Evolutionary conservation across 2,888 invertebrate genomes (phyloP), one percentile per base, ranked within the genome.

Genomic region (Polyommatus icarus): DNA sequence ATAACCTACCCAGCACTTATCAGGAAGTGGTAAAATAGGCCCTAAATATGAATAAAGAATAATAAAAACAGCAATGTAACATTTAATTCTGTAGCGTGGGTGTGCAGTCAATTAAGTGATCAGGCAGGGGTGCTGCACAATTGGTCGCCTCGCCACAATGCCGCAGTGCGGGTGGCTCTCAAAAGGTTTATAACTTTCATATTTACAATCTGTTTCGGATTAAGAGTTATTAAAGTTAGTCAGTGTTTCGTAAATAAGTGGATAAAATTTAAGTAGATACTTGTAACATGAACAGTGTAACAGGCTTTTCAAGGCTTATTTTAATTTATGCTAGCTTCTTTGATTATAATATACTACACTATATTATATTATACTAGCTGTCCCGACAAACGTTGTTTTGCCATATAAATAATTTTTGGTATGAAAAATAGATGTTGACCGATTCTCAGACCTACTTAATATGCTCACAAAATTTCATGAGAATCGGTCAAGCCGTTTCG

Each of bases 101-200:
- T 88, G 87, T 84, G 87, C 89, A 92, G 92, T 93, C 93, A 93
- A 93, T 93, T 93, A 93, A 91, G 92, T 90, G 91, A 91, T 93
- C 92, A 92, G 89, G 87, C 92, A 92, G 92, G 92, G 92, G 93
- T 91, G 88, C 88, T 86, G 88, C 89, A 90, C 93, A 92, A 93
- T 93, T 91, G 93, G 93, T 88, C 93, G 93, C 93, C 91, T 92
- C 87, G 84, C 85, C 88, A 94, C 91, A 94, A 93, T 86, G 54
- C 76, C 3, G 59, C 67, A 0, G 67, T 8, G 67, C 67, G 67
- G 29, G 29, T 61, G 61, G 10, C 61, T 15, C 1, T 67, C 67
- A 67, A 67, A 67, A 67, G 67, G 29, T 29, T 54, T 67, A 67
- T 67, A 67, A 67, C 24, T 67, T 67, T 67, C 67, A 15, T 18